Percentiles rank a stretch among this genome's conserved stretches.
Evolutionary conservation across 2,113 vertebrate species (phyloP).

Genomic region (Corapipo altera): DNA sequence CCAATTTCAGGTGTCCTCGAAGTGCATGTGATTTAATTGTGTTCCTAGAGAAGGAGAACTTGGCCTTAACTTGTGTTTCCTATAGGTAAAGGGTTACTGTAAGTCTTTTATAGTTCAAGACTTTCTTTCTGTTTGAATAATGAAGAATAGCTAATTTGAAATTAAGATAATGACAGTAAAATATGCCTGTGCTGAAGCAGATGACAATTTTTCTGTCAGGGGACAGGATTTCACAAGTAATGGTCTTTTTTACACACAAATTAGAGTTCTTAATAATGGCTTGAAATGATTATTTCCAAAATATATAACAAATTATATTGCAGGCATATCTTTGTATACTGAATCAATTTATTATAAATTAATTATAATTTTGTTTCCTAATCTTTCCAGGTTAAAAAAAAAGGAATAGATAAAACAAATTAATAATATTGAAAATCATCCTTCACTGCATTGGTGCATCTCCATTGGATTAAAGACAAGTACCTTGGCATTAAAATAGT

Average conservation of each 20-base stretch:
- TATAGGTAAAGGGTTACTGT: background rate
- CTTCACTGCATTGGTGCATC: background rate
- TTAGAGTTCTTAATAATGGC: background rate
- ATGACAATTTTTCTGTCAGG: background rate
- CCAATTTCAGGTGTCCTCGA: background rate
- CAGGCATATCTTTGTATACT: constrained; percentile 3
- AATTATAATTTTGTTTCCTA: constrained; percentile 55
- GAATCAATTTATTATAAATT: constrained; percentile 41
- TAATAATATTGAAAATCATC: constrained; percentile 46
- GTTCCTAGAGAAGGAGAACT: background rate
- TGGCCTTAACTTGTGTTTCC: background rate
- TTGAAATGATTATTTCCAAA: constrained; percentile 43
- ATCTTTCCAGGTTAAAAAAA: constrained; percentile 44
- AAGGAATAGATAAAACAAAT: constrained; percentile 35
- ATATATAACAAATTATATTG: background rate
- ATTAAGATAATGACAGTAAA: background rate
- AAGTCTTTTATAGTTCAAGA: background rate
- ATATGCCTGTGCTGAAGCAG: background rate
- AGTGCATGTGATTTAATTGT: background rate
- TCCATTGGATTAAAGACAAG: constrained; percentile 37
- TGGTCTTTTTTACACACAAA: background rate
- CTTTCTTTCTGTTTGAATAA: background rate
- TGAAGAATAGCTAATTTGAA: background rate
- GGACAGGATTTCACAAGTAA: background rate
- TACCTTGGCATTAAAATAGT: constrained; percentile 4